A percentile compares a stretch with the other conserved stretches of the same genome.
Evolutionary conservation across 23 tunicate genomes (phyloP).

Genomic region (Ascidia mentula): DNA sequence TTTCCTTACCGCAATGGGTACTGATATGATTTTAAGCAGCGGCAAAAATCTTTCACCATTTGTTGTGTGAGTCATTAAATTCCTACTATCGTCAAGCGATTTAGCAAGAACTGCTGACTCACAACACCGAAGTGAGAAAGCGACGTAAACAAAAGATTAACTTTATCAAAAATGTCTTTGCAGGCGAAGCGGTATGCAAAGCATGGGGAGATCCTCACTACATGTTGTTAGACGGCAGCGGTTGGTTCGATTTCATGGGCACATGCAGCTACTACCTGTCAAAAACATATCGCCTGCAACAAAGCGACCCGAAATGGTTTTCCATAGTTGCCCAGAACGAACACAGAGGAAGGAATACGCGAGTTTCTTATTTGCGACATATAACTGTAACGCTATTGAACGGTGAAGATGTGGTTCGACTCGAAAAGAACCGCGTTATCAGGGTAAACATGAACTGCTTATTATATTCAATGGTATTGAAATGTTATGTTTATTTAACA

Average conservation of each 20-base stretch:
- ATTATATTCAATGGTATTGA: not conserved
- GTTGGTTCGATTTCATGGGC: slow-evolving; percentile 63
- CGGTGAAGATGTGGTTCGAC: slow-evolving; percentile 10
- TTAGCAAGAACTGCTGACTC: slow-evolving; percentile 3
- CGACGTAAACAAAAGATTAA: not conserved
- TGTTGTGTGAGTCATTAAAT: too few species aligned
- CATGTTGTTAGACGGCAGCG: slow-evolving; percentile 52
- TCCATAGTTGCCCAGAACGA: slow-evolving; percentile 28
- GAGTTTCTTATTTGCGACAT: slow-evolving; percentile 28
- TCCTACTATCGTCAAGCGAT: too few species aligned
- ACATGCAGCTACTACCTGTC: slow-evolving; percentile 53
- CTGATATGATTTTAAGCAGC: too few species aligned
- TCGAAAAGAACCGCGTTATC: slow-evolving; percentile 14
- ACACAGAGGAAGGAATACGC: slow-evolving; percentile 29
- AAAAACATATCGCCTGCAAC: slow-evolving; percentile 23
- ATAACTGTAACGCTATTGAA: slow-evolving; percentile 16
- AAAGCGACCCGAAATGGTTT: slow-evolving; percentile 29
- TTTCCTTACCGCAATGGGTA: too few species aligned
- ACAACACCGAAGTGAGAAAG: too few species aligned
- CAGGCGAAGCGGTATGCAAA: slow-evolving; percentile 48
- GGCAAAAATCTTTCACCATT: too few species aligned
- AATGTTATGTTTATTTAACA: not conserved
- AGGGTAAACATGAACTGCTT: slow-evolving; percentile 9
- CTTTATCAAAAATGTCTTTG: not conserved
- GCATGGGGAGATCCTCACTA: slow-evolving; percentile 81